Conservation (phyloP, 2,888 invertebrate genomes). For the Myopa tessellatipennis region DNA sequence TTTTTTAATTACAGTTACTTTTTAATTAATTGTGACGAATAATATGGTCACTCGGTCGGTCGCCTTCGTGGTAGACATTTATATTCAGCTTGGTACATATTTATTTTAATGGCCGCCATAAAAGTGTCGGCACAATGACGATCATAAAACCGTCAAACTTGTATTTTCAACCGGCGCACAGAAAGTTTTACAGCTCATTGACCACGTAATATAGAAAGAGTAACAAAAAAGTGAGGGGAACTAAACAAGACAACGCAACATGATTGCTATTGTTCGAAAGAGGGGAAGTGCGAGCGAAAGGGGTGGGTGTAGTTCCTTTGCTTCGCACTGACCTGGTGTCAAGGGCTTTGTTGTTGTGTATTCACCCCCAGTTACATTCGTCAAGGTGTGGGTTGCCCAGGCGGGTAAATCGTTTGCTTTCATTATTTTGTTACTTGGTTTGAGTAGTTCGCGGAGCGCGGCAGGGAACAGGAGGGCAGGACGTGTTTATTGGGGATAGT, state of each 20-base stretch:
- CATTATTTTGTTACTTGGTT: no score
- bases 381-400: no score
- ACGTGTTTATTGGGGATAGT: no score
- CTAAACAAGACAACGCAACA: not conserved
- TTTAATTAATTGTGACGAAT: no score
- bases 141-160: slow-evolving; percentile 67
- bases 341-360: not conserved
- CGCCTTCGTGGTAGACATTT: not conserved
- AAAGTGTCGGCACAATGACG: slow-evolving; percentile 62
- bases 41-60: not conserved
- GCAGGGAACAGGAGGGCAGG: no score
- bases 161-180: slow-evolving; percentile 64
- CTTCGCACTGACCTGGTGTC: slow-evolving; percentile 26
- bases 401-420: no score
- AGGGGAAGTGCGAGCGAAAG: no score
- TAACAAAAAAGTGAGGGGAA: not conserved
- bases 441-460: no score
- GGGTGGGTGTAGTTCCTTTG: not conserved
- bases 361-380: not conserved
- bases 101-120: slow-evolving; percentile 50
- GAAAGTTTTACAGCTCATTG: slow-evolving; percentile 44
- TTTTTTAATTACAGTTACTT: no score
- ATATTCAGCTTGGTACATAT: not conserved
- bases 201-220: not conserved
- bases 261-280: no score